Evolutionary conservation across 2,888 invertebrate genomes (phyloP).

Genomic region (Panzeria rudis): DNA sequence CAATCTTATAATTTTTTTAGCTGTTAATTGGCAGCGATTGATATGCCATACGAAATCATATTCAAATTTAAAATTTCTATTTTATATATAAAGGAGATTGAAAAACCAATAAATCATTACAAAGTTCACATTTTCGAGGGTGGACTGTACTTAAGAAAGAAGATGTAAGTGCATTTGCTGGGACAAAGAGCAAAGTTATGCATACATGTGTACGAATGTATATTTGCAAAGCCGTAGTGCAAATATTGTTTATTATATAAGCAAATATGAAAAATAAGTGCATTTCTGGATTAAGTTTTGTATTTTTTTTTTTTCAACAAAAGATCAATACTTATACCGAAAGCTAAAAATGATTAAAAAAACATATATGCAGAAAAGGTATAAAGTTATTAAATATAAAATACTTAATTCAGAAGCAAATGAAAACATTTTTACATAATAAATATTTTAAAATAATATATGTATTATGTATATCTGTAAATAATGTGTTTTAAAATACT

Average conservation of each 20-base stretch:
- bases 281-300: conserved; percentile 65
- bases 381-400: conserved; percentile 3
- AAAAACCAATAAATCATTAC: neutral
- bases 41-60: too few relatives aligned
- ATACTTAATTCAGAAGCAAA: neutral
- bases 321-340: conserved; percentile 54
- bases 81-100: too few relatives aligned
- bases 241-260: conserved; percentile 64
- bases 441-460: neutral
- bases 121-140: neutral
- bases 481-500: neutral
- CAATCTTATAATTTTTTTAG: too few relatives aligned
- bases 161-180: neutral
- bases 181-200: neutral
- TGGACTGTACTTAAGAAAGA: neutral
- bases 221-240: conserved; percentile 8
- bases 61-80: too few relatives aligned
- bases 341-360: conserved; percentile 29
- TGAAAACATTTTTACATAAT: neutral
- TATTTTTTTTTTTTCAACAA: conserved; percentile 19
- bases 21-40: too few relatives aligned
- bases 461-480: neutral
- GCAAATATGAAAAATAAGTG: conserved; percentile 61
- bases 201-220: neutral
- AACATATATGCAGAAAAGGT: conserved; percentile 25